phyloP scores from a whole-genome alignment of 1,140 invertebrate genomes.

The Pogonomyrmex barbatus region DNA sequence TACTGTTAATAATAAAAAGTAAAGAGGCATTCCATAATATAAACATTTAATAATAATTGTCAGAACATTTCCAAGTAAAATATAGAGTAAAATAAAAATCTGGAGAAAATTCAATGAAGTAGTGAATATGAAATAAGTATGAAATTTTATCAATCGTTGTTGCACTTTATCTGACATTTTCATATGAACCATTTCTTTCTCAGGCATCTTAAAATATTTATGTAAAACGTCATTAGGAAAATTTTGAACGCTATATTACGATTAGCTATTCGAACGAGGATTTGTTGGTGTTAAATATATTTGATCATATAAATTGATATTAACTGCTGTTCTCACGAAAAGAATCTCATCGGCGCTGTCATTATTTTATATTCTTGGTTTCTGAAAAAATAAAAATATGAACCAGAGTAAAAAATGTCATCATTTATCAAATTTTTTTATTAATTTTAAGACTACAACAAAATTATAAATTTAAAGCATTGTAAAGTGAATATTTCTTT shows the following conservation, averaged over 20 bases:
- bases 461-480: neutral
- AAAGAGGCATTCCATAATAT: neutral
- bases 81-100: too few relatives aligned
- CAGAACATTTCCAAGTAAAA: neutral
- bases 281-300: neutral
- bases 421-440: neutral
- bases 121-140: neutral
- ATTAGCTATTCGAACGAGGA: neutral
- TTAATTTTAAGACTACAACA: neutral
- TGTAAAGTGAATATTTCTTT: neutral
- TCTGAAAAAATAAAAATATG: constrained; percentile 3
- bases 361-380: neutral
- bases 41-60: neutral
- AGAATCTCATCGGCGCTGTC: neutral
- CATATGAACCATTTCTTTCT: neutral
- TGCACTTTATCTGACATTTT: neutral
- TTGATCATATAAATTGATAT: neutral
- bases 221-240: constrained; percentile 8
- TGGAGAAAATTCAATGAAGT: neutral
- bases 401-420: neutral
- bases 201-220: neutral
- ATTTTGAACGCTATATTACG: neutral
- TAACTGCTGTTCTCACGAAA: neutral
- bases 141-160: neutral
- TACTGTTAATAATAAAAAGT: neutral